Base-by-base conservation (phyloP, 2,113 vertebrate genomes). In the Thamnaconus septentrionalis region DNA sequence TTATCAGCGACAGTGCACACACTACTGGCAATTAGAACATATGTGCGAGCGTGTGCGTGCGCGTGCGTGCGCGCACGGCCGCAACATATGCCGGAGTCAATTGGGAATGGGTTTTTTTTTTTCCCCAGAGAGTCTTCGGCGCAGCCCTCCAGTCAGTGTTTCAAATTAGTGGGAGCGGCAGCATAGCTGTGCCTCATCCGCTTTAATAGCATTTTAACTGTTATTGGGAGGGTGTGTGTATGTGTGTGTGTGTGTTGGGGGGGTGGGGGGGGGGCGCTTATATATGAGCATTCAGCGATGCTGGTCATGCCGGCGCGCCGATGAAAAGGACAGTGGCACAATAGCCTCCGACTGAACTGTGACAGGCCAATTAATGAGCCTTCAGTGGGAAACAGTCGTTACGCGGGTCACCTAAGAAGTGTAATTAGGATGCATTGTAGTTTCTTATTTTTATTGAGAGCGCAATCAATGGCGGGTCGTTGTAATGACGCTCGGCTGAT, bases 341-440 rank as follows among this genome's bases (percentile, higher is more conserved):
- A 94, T 94, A 94, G 93, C 91, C 91, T 92, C 92, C 93, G 92
- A 94, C 93, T 91, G 93, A 94, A 93, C 94, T 92, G 82, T 93
- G 93, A 96, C 94, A 93, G 92, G 93, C 94, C 95, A 95, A 95
- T 96, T 96, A 98, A 93, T 94, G 92, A 91, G 92, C 90, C 93
- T 95, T 94, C 94, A 93, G 95, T 92, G 94, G 91, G 90, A 95
- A 94, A 90, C 81, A 76, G 75, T 92, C 90, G 91, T 92, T 92
- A 92, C 93, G 93, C 91, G 96, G 94, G 93, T 96, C 94, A 95
- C 86, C 91, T 94, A 93, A 93, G 91, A 94, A 94, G 91, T 92
- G 91, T 95, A 96, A 96, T 98, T 96, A 96, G 94, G 94, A 93
- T 92, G 93, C 93, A 93, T 94, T 95, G 94, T 94, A 94, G 92